Conservation (phyloP, 2,888 invertebrate species). For the Strigamia transsilvanica region DNA sequence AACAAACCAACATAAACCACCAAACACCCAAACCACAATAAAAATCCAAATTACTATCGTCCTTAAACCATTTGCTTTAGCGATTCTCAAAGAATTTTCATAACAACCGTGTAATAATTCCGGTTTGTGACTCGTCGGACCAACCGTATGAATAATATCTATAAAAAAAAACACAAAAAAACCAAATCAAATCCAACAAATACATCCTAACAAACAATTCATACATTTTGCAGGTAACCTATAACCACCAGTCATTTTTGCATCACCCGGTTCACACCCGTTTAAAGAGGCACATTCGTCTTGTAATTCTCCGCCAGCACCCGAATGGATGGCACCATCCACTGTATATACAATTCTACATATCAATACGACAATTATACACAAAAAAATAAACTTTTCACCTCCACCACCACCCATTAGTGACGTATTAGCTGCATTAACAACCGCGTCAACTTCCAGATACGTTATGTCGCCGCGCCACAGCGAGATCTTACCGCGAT, state of each 20-base stretch:
- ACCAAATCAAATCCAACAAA: not conserved
- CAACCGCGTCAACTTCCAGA: conserved; percentile 85
- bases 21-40: not conserved
- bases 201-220: conserved; percentile 60
- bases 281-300: conserved; percentile 75
- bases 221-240: conserved; percentile 84
- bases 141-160: conserved; percentile 92
- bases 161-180: conserved; percentile 56
- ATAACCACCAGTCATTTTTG: conserved; percentile 83
- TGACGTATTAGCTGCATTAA: conserved; percentile 85
- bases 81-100: conserved; percentile 71
- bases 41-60: conserved; percentile 69
- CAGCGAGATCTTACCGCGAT: conserved; percentile 61
- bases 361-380: not conserved
- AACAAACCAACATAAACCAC: conserved; percentile 50
- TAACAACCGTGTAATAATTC: conserved; percentile 76
- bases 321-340: conserved; percentile 87
- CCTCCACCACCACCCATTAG: conserved; percentile 83
- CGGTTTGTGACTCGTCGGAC: conserved; percentile 79
- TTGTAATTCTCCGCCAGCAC: conserved; percentile 75
- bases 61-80: conserved; percentile 69
- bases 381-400: conserved; percentile 59
- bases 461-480: conserved; percentile 84
- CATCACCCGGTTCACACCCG: conserved; percentile 83
- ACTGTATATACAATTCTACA: conserved; percentile 67